A percentile compares a stretch with the other conserved stretches of the same genome.
Conservation (phyloP, 2,888 invertebrate species). For the Theodoxus fluviatilis region DNA sequence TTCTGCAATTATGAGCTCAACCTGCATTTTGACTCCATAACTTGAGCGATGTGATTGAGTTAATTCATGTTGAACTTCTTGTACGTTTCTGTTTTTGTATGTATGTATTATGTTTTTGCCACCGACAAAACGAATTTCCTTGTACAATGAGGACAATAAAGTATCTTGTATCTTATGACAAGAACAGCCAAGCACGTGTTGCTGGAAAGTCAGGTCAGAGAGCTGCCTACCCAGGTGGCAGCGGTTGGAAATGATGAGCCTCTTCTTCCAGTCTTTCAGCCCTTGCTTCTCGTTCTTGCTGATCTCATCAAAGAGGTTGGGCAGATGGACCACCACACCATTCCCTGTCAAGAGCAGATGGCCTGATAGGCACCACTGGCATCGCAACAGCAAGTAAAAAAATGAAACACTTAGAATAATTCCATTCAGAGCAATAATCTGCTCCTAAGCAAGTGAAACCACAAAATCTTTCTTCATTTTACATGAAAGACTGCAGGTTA, state of each 20-base stretch:
- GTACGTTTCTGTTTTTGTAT: no score
- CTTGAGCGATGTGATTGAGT: no score
- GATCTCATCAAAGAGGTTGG: slow-evolving; percentile 93
- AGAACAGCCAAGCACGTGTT: no score
- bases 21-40: no score
- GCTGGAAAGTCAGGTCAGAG: no score
- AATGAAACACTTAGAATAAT: not conserved
- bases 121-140: no score
- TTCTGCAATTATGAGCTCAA: no score
- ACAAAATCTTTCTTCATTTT: not conserved
- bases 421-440: not conserved
- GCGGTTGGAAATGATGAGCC: slow-evolving; percentile 92
- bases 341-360: slow-evolving; percentile 75
- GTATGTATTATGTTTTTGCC: no score
- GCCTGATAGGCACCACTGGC: slow-evolving; percentile 19
- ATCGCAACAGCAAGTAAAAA: not conserved
- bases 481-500: no score
- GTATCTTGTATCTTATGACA: no score
- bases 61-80: no score
- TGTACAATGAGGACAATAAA: no score
- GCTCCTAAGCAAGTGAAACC: not conserved
- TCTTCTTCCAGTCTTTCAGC: slow-evolving; percentile 79
- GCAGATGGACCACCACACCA: slow-evolving; percentile 96
- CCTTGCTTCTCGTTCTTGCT: slow-evolving; percentile 91
- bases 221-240: slow-evolving; percentile 76